Conservation (phyloP, 2,888 invertebrate species). For the Nomada ferruginata region DNA sequence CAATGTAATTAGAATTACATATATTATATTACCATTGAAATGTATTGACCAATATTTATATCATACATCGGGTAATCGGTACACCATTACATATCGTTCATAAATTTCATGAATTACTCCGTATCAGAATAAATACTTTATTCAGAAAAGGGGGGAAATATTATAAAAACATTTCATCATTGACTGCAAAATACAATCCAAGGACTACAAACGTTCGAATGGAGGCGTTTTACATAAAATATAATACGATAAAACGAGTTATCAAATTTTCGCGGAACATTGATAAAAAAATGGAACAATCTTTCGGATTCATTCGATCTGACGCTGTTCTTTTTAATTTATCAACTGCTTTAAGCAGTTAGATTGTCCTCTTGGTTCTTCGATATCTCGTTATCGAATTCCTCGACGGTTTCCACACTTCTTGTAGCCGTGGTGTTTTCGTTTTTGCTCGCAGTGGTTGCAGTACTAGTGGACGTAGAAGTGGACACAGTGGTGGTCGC, state of each 20-base stretch:
- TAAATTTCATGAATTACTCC: too few relatives aligned
- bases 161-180: too few relatives aligned
- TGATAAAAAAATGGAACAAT: not conserved
- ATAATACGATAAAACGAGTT: not conserved
- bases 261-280: not conserved
- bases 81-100: not conserved
- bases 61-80: not conserved
- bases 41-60: not conserved
- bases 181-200: too few relatives aligned
- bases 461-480: conserved; percentile 11
- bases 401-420: conserved; percentile 81
- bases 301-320: conserved; percentile 41
- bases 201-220: not conserved
- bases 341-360: conserved; percentile 71
- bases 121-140: not conserved
- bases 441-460: conserved; percentile 30
- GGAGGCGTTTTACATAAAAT: not conserved
- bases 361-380: conserved; percentile 77
- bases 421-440: conserved; percentile 68
- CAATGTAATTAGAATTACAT: not conserved
- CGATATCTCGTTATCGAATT: conserved; percentile 82
- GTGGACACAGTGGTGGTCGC: conserved; percentile 37
- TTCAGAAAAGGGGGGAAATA: not conserved
- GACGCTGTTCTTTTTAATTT: not conserved
- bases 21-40: not conserved